Base-by-base conservation (phyloP, 2,797 vertebrate species). In the Carapus acus region DNA sequence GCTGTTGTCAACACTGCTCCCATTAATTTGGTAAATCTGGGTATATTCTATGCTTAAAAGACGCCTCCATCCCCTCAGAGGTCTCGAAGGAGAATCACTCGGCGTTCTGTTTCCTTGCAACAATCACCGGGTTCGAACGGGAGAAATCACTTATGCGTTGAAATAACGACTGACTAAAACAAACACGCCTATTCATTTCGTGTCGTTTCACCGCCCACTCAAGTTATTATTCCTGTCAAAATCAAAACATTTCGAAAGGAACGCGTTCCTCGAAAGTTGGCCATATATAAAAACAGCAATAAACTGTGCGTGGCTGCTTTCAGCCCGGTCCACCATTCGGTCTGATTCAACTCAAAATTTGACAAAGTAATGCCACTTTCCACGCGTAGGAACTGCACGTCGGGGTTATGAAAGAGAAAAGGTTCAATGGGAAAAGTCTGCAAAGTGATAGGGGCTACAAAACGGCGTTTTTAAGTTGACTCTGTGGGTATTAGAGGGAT, bases 301-400 rank as follows among this genome's bases (percentile, higher is more conserved):
- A 37, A 70, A 73, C 24, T 75, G 76, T 75, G 71, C 74, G 73
- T 71, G 71, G 72, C 78, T 61, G 55, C n/a, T n/a, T n/a, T n/a
- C n/a, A n/a, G n/a, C n/a, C n/a, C n/a, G n/a, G n/a, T n/a, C n/a
- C n/a, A n/a, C n/a, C n/a, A n/a, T n/a, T n/a, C n/a, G n/a, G n/a
- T n/a, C n/a, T n/a, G n/a, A n/a, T n/a, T n/a, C n/a, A n/a, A n/a
- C n/a, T n/a, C n/a, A n/a, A n/a, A n/a, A n/a, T n/a, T n/a, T n/a
- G n/a, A n/a, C n/a, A n/a, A n/a, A n/a, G n/a, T n/a, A n/a, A n/a
- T n/a, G n/a, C n/a, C n/a, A n/a, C n/a, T n/a, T n/a, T n/a, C n/a
- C n/a, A n/a, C n/a, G n/a, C n/a, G n/a, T n/a, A n/a, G n/a, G n/a
- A n/a, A n/a, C n/a, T n/a, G n/a, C n/a, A n/a, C n/a, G n/a, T n/a